Evolutionary conservation across 2,797 vertebrate species (phyloP).

Genomic region (Coregonus suidteri): DNA sequence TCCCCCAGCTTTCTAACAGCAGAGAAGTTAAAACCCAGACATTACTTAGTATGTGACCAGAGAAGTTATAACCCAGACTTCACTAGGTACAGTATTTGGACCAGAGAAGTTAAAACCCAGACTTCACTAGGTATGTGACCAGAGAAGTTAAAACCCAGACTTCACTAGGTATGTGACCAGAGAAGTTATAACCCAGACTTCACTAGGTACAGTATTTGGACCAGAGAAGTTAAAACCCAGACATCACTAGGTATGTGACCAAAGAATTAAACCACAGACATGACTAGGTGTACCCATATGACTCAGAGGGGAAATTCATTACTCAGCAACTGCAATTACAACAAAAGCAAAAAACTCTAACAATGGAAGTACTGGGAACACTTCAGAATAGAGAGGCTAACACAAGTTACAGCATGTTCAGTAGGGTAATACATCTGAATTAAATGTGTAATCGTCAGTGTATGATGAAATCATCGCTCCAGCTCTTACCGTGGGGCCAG

Average conservation of each 20-base stretch:
- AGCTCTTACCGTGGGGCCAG: conserved; percentile 58
- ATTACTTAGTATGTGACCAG: no score
- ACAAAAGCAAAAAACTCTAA: neutral
- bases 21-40: no score
- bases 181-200: no score
- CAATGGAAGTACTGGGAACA: neutral
- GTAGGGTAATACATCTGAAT: conserved; percentile 14
- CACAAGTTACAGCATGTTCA: neutral
- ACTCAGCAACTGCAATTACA: neutral
- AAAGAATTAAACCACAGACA: neutral
- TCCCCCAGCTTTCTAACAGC: neutral
- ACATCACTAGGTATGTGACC: no score
- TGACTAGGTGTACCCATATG: neutral
- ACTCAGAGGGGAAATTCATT: conserved; percentile 28
- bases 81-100: no score
- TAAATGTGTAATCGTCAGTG: neutral
- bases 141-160: neutral
- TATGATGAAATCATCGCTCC: neutral
- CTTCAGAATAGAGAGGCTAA: neutral
- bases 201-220: fast-evolving
- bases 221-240: no score
- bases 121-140: no score
- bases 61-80: no score
- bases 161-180: neutral
- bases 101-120: no score